Evolutionary conservation across 2,888 invertebrate species (phyloP).

Genomic region (Xylota sylvarum): DNA sequence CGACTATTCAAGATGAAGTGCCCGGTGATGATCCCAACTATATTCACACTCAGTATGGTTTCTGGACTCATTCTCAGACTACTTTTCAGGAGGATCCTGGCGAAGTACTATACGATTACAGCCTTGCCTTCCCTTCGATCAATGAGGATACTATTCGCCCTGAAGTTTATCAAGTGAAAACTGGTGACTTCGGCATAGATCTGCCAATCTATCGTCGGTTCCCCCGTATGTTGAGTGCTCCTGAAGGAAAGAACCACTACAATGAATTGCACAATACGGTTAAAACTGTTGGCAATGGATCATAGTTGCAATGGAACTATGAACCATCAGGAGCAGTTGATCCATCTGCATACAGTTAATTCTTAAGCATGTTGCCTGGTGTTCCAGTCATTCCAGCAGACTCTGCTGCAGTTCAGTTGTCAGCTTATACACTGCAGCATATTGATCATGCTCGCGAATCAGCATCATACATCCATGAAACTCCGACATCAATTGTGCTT

Average conservation of each 20-base stretch:
- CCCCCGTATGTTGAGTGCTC: constrained; percentile 79
- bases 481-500: no score
- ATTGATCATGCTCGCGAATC: constrained; percentile 85
- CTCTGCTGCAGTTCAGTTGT: constrained; percentile 78
- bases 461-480: constrained; percentile 88
- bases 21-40: constrained; percentile 80
- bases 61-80: constrained; percentile 88
- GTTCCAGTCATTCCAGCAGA: constrained; percentile 87
- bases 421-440: constrained; percentile 78
- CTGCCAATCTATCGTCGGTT: constrained; percentile 83
- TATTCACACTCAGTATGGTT: constrained; percentile 87
- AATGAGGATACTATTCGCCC: constrained; percentile 82
- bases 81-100: constrained; percentile 87
- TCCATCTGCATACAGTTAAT: constrained; percentile 86
- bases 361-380: constrained; percentile 92
- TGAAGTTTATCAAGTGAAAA: constrained; percentile 80
- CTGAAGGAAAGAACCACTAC: constrained; percentile 79
- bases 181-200: constrained; percentile 81
- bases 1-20: constrained; percentile 85
- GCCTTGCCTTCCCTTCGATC: constrained; percentile 85
- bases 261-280: constrained; percentile 80
- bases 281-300: constrained; percentile 79
- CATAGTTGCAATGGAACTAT: constrained; percentile 84
- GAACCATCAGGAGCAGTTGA: constrained; percentile 78
- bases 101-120: constrained; percentile 88